Percentiles rank a stretch among this genome's conserved stretches.
Conservation (phyloP, 2,888 invertebrate species). For the Orchesellides sinensis region DNA sequence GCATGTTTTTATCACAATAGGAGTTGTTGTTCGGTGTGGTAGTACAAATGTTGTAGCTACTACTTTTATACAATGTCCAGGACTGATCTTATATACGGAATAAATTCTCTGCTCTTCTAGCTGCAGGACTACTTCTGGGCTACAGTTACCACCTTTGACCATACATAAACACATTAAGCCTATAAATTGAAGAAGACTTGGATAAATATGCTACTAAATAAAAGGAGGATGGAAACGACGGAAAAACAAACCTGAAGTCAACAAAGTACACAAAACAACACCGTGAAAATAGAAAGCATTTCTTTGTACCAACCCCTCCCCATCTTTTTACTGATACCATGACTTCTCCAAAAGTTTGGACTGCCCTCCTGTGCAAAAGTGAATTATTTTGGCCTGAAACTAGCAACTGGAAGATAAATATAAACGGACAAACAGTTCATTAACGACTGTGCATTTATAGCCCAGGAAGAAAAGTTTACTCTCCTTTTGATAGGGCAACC, state of each 20-base stretch:
- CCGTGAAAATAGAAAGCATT: no score
- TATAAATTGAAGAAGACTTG: constrained; percentile 15
- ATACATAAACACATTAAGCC: no score
- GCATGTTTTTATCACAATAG: background rate
- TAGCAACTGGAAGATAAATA: constrained; percentile 18
- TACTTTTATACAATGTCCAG: background rate
- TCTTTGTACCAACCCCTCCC: background rate
- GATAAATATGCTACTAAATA: background rate
- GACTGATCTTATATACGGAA: background rate
- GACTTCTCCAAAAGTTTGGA: background rate
- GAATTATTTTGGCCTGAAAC: background rate
- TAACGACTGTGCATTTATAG: constrained; percentile 37
- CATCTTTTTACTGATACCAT: background rate
- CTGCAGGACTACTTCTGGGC: no score
- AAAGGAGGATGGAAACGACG: background rate
- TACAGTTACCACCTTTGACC: no score
- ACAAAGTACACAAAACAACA: background rate
- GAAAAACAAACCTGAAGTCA: background rate
- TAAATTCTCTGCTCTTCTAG: background rate
- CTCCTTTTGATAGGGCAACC: background rate
- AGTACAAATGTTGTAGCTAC: background rate
- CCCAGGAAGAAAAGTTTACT: constrained; percentile 4
- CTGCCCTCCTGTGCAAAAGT: background rate
- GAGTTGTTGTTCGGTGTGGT: background rate
- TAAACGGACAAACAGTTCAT: constrained; percentile 51